A percentile compares a stretch with the other conserved stretches of the same genome.
Conservation (phyloP, 2,888 invertebrate genomes). For the Orthosia cruda region DNA sequence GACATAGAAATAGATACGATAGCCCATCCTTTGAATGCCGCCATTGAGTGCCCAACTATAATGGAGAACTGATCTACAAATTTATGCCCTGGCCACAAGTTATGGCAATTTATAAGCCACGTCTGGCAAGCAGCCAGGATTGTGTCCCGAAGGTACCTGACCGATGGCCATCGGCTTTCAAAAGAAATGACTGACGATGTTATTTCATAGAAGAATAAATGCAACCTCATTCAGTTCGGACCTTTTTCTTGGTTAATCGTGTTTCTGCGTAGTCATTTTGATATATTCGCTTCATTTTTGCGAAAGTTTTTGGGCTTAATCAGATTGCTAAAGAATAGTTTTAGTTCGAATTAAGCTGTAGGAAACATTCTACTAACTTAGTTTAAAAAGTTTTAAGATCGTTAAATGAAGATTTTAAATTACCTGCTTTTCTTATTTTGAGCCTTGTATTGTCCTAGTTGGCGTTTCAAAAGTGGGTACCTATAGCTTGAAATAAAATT, state of each 20-base stretch:
- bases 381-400: no score
- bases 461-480: no score
- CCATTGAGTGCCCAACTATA: constrained; percentile 18
- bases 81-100: constrained; percentile 21
- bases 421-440: no score
- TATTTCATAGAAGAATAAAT: constrained; percentile 71
- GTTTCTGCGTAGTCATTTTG: constrained; percentile 49
- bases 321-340: background rate
- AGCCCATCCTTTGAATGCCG: constrained; percentile 20
- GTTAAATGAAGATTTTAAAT: no score
- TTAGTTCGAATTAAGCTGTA: background rate
- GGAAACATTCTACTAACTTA: no score
- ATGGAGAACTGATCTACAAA: constrained; percentile 18
- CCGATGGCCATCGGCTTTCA: constrained; percentile 65
- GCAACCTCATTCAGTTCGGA: constrained; percentile 68
- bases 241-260: constrained; percentile 25
- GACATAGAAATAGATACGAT: background rate
- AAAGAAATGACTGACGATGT: constrained; percentile 75
- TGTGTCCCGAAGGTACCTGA: constrained; percentile 44
- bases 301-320: constrained; percentile 14
- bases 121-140: constrained; percentile 52
- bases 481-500: no score
- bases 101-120: constrained; percentile 41
- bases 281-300: constrained; percentile 22
- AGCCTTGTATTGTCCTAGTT: no score